These are phyloP conservation scores for Polydrusus cervinus DNA, from an alignment of 2,888 invertebrate species.

Conservation along the genomic window DNA sequence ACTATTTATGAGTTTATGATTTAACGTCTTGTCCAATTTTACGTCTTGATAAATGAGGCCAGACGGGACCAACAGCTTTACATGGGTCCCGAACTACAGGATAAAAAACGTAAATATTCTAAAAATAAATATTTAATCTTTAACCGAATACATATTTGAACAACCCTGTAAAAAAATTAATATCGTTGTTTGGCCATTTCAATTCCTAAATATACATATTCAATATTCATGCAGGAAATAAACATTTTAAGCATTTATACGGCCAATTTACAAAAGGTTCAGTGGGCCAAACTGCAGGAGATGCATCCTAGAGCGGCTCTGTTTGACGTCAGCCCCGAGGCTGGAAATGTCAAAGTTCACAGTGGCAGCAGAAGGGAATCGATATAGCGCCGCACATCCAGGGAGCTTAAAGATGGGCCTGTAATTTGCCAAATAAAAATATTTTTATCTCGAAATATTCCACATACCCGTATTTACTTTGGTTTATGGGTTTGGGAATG, in stretches of 20 bases:
- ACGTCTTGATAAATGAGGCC: too few species aligned
- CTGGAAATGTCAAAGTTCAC: constrained; percentile 55
- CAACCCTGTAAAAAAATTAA: too few species aligned
- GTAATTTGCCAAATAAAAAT: constrained; percentile 38
- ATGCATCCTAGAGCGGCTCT: constrained; percentile 43
- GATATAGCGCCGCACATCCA: constrained; percentile 54
- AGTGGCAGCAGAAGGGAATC: constrained; percentile 52
- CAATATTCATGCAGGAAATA: background rate
- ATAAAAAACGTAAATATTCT: too few species aligned
- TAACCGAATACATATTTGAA: too few species aligned
- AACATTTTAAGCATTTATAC: constrained; percentile 33
- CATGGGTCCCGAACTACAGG: too few species aligned
- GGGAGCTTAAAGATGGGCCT: constrained; percentile 44
- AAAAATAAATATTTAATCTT: too few species aligned
- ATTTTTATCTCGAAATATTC: constrained; percentile 31
- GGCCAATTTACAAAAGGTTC: constrained; percentile 47
- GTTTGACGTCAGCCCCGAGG: constrained; percentile 53
- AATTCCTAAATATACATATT: too few species aligned
- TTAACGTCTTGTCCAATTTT: too few species aligned
- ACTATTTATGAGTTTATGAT: too few species aligned
- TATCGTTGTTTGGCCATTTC: too few species aligned
- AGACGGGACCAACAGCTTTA: too few species aligned
- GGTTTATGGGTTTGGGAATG: background rate
- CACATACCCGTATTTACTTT: background rate
- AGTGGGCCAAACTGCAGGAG: constrained; percentile 48